These are phyloP conservation scores for Selenia dentaria DNA, from an alignment of 2,888 invertebrate genomes.

Conservation along the genomic window DNA sequence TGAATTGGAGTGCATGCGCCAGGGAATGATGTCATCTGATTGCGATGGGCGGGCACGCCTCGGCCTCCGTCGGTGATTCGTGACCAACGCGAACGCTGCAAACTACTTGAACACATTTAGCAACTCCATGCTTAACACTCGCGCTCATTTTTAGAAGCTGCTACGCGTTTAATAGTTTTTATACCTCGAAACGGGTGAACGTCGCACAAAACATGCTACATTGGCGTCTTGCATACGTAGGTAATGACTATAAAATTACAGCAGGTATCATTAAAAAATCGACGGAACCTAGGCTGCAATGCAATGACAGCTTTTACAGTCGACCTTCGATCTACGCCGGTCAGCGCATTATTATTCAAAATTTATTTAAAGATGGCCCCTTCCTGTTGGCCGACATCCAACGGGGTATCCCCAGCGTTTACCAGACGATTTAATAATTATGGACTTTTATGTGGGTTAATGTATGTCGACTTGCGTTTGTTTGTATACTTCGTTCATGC, in stretches of 20 bases:
- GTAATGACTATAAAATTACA: constrained; percentile 11
- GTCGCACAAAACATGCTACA: neutral
- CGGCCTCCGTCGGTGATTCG: constrained; percentile 56
- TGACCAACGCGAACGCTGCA: constrained; percentile 52
- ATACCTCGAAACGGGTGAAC: constrained; percentile 28
- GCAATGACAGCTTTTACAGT: constrained; percentile 41
- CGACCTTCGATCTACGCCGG: constrained; percentile 48
- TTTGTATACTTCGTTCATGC: constrained; percentile 51
- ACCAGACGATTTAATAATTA: constrained; percentile 79
- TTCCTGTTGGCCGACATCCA: constrained; percentile 79
- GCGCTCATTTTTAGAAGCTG: constrained; percentile 44
- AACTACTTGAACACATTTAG: constrained; percentile 61
- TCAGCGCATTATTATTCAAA: constrained; percentile 66
- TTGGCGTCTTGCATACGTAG: neutral
- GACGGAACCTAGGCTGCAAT: constrained; percentile 5
- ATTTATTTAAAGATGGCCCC: constrained; percentile 74
- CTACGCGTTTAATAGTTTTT: constrained; percentile 42
- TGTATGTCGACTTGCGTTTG: constrained; percentile 53
- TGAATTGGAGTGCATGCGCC: constrained; percentile 42
- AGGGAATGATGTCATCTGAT: constrained; percentile 71
- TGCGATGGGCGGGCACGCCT: constrained; percentile 67
- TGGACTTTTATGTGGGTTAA: constrained; percentile 66
- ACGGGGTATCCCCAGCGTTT: constrained; percentile 77
- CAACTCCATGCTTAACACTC: constrained; percentile 51
- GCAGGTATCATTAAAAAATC: neutral